Evolutionary conservation across 2,113 vertebrate genomes (phyloP).

Genomic region (Leucosticte australis): DNA sequence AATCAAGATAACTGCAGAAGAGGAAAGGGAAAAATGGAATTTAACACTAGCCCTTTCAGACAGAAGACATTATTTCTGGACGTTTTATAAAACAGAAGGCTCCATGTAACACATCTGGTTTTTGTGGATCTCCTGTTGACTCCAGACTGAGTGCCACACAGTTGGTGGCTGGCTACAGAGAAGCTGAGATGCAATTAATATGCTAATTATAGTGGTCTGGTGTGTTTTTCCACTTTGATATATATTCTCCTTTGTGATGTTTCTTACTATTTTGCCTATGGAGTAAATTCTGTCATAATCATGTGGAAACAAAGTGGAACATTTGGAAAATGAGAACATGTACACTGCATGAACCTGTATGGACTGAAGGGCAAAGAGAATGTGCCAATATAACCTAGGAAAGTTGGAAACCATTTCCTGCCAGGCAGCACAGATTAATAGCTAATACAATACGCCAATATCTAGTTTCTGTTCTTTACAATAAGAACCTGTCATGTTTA

Average conservation of each 20-base stretch:
- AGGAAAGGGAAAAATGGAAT: neutral
- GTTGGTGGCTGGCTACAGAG: neutral
- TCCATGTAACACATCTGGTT: accelerated
- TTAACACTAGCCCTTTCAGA: neutral
- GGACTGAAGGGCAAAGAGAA: neutral
- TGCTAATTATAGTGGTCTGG: neutral
- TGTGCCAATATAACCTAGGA: neutral
- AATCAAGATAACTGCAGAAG: neutral
- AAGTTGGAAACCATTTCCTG: neutral
- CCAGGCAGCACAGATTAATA: neutral
- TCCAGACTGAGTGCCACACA: neutral
- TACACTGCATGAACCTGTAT: neutral
- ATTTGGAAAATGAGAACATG: neutral
- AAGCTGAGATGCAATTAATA: neutral
- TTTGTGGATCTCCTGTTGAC: neutral
- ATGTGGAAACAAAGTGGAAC: neutral
- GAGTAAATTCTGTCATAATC: constrained; percentile 7
- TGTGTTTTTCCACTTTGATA: constrained; percentile 8
- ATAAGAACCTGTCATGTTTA: neutral
- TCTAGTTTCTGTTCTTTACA: neutral
- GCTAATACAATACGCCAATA: neutral
- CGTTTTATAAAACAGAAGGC: neutral
- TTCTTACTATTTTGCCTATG: neutral
- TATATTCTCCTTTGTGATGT: neutral
- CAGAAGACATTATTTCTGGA: neutral